Evolutionary conservation across 2,113 vertebrate genomes (phyloP), one percentile per base, ranked within the genome.

Genomic region (Nycticebus coucang): DNA sequence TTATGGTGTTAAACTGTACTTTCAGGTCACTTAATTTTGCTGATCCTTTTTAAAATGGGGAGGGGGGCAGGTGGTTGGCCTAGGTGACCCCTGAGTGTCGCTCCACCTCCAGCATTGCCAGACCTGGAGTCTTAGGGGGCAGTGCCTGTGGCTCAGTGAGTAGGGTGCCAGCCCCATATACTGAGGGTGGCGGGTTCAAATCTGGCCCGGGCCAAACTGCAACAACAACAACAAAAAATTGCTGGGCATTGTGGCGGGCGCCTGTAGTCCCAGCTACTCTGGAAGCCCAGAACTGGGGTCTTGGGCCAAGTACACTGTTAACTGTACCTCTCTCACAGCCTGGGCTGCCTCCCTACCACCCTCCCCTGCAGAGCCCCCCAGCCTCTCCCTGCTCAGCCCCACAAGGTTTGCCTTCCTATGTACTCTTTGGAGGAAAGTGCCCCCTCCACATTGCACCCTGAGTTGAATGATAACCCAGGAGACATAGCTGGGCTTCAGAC

Each of bases 11-110:
- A 71, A 71, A 64, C 55, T 78, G 66, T 74, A 80, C 82, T 62
- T 88, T 91, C 33, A 50, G 35, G 24, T 57, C 59, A 62, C 68
- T 60, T 95, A 66, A 79, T 84, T 91, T 72, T 72, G 45, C 81
- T 75, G 53, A 59, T 26, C 66, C 37, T 50, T 71, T 84, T 87
- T 83, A 72, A 71, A 85, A 59, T 66, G 12, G 7, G 11, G 18
- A 74, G 24, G 28, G 22, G 13, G 13, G 28, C 77, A 26, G 28
- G 45, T 41, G 45, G 15, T 82, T 35, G 30, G n/a, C 24, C n/a
- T 72, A 28, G 22, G 50, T 66, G 50, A 64, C 9, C 26, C 72
- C 17, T 4, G 50, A 37, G 33, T 55, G 57, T 22, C 66, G 69
- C 55, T 72, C 59, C 68, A 95, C 22, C 2, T 77, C 21, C 22